Conservation (phyloP, 2,113 vertebrate species). For the Pleuronectes platessa region DNA sequence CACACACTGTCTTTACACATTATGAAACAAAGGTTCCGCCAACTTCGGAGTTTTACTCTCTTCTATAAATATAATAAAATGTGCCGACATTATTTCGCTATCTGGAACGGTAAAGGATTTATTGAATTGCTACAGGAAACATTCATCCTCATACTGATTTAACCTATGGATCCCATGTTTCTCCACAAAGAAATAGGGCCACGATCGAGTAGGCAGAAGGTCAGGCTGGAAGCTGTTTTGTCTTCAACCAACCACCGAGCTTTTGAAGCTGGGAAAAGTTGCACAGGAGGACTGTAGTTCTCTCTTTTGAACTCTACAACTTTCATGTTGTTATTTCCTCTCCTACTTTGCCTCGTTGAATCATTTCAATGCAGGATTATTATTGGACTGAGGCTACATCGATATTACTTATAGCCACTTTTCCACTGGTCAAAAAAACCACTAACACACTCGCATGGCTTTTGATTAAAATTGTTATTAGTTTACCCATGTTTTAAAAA, state of each 20-base stretch:
- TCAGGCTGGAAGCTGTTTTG: background rate
- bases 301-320: constrained; percentile 2
- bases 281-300: background rate
- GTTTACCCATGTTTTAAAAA: too few relatives aligned
- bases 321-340: background rate
- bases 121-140: too few relatives aligned
- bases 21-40: background rate
- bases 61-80: too few relatives aligned
- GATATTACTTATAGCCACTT: too few relatives aligned
- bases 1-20: background rate
- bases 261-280: background rate
- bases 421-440: too few relatives aligned
- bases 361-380: background rate
- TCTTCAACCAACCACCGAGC: background rate
- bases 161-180: background rate
- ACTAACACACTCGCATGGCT: too few relatives aligned
- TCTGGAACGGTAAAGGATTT: too few relatives aligned
- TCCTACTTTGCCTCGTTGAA: constrained; percentile 1
- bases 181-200: background rate
- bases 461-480: too few relatives aligned
- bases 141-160: background rate
- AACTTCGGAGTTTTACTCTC: background rate
- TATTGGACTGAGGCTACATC: background rate
- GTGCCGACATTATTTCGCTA: too few relatives aligned
- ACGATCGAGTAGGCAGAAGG: background rate